Conservation (phyloP, 2,888 invertebrate genomes). For the Troilus luridus region DNA sequence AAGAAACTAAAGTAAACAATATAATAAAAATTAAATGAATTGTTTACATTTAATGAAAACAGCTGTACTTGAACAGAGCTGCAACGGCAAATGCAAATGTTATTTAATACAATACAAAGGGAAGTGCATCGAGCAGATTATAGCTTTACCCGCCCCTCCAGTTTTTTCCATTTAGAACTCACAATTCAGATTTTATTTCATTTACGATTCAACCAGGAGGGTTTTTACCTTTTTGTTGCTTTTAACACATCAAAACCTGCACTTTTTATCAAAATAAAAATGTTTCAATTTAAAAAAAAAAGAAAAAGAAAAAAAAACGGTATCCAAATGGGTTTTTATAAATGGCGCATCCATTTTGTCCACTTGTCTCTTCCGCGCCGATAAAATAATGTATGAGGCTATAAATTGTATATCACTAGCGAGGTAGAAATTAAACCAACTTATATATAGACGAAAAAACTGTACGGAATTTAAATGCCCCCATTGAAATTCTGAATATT, state of each 20-base stretch:
- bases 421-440: background rate
- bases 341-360: background rate
- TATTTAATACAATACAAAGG: slow-evolving; percentile 54
- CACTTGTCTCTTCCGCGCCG: background rate
- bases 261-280: slow-evolving; percentile 52
- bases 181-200: slow-evolving; percentile 58
- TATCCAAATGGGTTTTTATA: slow-evolving; percentile 18
- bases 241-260: slow-evolving; percentile 38
- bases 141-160: slow-evolving; percentile 53
- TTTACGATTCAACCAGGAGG: slow-evolving; percentile 48
- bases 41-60: background rate
- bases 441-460: background rate
- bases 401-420: slow-evolving; percentile 2
- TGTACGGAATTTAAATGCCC: background rate
- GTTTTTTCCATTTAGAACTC: slow-evolving; percentile 54
- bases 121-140: slow-evolving; percentile 49
- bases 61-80: background rate
- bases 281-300: slow-evolving; percentile 38
- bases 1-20: background rate
- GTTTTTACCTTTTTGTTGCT: slow-evolving; percentile 12
- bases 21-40: background rate
- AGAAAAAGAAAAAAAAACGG: background rate
- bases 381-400: background rate
- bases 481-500: background rate
- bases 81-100: background rate